phyloP scores from a whole-genome alignment of 92 coral and sea anemone species.

The Ricordea florida region DNA sequence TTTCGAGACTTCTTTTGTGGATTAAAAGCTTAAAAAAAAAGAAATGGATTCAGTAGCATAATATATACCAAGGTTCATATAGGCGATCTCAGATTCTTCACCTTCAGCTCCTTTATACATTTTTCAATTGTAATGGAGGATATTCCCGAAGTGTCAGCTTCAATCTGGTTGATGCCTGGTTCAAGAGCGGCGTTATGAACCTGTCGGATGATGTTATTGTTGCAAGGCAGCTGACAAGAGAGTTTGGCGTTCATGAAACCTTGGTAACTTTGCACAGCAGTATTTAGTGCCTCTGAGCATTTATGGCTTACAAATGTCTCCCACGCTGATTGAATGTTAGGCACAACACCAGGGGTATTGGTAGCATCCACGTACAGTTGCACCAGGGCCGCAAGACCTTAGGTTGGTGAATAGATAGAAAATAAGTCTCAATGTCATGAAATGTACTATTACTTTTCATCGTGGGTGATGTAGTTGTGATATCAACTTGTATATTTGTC shows the following conservation, averaged over 20 bases:
- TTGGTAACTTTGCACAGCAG: conserved; percentile 30
- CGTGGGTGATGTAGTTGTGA: too few relatives aligned
- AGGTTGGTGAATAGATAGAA: too few relatives aligned
- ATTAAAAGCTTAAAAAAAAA: too few relatives aligned
- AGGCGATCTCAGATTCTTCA: too few relatives aligned
- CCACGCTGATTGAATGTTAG: conserved; percentile 76
- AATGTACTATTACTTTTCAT: too few relatives aligned
- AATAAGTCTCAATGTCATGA: background rate
- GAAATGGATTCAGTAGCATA: too few relatives aligned
- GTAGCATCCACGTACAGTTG: conserved; percentile 66
- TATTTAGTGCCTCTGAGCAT: conserved; percentile 24
- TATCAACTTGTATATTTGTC: too few relatives aligned
- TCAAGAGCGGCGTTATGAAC: conserved; percentile 34
- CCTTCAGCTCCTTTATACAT: conserved; percentile 48
- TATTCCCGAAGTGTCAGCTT: conserved; percentile 41
- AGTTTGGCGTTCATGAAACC: conserved; percentile 25
- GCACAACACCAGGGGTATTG: conserved; percentile 73
- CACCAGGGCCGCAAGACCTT: conserved; percentile 70
- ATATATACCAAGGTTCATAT: too few relatives aligned
- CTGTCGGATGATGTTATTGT: conserved; percentile 23
- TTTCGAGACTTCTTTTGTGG: too few relatives aligned
- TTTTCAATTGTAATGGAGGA: conserved; percentile 36
- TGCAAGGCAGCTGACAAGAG: conserved; percentile 33
- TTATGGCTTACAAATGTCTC: conserved; percentile 52
- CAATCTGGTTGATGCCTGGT: conserved; percentile 18